These are phyloP conservation scores for Tricholauxania praeusta DNA, from an alignment of 2,888 invertebrate genomes.

Conservation along the genomic window DNA sequence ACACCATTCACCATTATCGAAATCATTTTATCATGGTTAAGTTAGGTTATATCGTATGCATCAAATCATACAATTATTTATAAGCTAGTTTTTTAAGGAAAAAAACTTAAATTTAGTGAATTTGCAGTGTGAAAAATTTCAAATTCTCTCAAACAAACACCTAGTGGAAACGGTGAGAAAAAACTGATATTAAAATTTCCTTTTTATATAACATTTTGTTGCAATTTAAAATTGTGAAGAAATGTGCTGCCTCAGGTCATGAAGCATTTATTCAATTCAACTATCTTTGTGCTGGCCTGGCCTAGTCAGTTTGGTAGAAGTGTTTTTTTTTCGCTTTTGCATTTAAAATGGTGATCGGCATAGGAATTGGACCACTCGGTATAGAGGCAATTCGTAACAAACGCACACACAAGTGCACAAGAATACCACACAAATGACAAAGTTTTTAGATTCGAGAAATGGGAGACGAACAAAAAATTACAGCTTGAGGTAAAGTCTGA, in stretches of 20 bases:
- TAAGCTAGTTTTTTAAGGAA: constrained; percentile 69
- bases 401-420: not conserved
- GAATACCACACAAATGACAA: not conserved
- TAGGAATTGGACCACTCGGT: constrained; percentile 15
- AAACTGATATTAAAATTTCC: constrained; percentile 47
- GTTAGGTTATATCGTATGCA: constrained; percentile 69
- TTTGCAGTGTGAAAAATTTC: constrained; percentile 67
- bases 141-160: constrained; percentile 65
- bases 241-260: constrained; percentile 23
- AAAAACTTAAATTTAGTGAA: constrained; percentile 67
- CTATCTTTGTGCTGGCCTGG: constrained; percentile 22
- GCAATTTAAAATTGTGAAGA: not conserved
- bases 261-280: not conserved
- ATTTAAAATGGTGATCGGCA: constrained; percentile 26
- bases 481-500: not conserved
- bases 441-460: not conserved
- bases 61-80: constrained; percentile 69
- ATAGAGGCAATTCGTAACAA: not conserved
- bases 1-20: constrained; percentile 51
- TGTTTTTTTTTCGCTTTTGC: not conserved
- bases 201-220: constrained; percentile 50
- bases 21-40: constrained; percentile 66
- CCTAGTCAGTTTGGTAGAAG: constrained; percentile 16
- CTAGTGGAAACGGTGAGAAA: constrained; percentile 67
- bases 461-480: not conserved